Evolutionary conservation across 2,113 vertebrate genomes (phyloP), one percentile per base, ranked within the genome.

Genomic region (Rhinichthys klamathensis): DNA sequence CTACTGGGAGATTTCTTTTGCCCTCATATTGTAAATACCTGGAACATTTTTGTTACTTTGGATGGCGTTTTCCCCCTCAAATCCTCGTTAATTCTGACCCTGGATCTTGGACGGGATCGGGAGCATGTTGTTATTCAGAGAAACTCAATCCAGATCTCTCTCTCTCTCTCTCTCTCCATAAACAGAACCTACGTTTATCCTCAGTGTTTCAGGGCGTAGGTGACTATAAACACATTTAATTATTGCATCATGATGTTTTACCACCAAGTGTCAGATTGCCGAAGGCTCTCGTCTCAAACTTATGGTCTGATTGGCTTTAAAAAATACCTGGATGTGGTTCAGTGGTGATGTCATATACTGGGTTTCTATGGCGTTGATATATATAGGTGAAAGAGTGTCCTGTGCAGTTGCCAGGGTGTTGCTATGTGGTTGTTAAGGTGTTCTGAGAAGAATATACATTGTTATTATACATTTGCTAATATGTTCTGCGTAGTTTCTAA

Each of bases 91-190:
- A 65, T 65, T 16, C 63, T 65, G 27, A 30, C 58, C 23, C 23
- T 60, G 58, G 58, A 3, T 60, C 23, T 70, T 86, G 85, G 65
- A 80, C 80, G 46, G 85, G 80, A 80, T 16, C 72, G 8, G 44
- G 84, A 87, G 86, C 41, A 41, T 90, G 91, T 90, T 76, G 88
- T 87, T 83, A 84, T 35, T 3, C 35, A 41, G 25, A 6, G 44
- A 38, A 30, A 21, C 27, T 77, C 41, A 27, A 44, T 84, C 84
- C 78, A 77, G 30, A 78, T 76, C 74, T 6, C 3, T n/a, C 58
- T 60, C 58, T 60, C 58, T 25, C 8, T 25, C 58, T 25, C 58
- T 60, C 58, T n/a, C 56, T 30, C n/a, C n/a, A n/a, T n/a, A n/a
- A n/a, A n/a, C n/a, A n/a, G n/a, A n/a, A n/a, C n/a, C 30, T 30